These are phyloP conservation scores for Scaptodrosophila latifasciaeformis DNA, from an alignment of 2,888 invertebrate species.

Conservation along the genomic window DNA sequence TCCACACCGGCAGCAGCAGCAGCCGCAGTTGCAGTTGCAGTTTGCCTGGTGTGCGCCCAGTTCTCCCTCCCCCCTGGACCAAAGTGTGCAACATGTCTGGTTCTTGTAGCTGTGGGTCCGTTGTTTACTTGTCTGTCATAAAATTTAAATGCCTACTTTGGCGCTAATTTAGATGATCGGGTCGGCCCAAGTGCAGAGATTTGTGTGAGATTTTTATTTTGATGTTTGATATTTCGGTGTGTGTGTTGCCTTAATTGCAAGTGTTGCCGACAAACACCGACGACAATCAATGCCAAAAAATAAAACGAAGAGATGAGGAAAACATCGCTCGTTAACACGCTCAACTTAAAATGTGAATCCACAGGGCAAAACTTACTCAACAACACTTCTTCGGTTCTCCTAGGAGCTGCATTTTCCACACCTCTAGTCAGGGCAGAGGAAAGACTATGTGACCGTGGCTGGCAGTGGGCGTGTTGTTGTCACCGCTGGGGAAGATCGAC, in stretches of 20 bases:
- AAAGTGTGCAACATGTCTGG: slow-evolving; percentile 1
- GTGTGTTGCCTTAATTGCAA: slow-evolving; percentile 31
- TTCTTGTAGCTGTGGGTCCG: slow-evolving; percentile 13
- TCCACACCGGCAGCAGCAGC: slow-evolving; percentile 14
- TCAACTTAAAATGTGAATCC: not conserved
- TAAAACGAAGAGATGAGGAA: too few species aligned
- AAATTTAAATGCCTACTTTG: slow-evolving; percentile 69
- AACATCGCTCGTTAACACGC: not conserved
- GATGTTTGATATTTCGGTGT: too few species aligned
- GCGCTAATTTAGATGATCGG: slow-evolving; percentile 66
- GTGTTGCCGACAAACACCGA: slow-evolving; percentile 2
- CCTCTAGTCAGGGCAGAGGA: too few species aligned
- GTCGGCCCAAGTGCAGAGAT: slow-evolving; percentile 2
- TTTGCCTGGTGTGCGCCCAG: slow-evolving; percentile 10
- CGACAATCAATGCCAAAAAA: too few species aligned
- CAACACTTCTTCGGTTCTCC: too few species aligned
- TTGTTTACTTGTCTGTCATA: slow-evolving; percentile 63
- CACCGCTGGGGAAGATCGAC: not conserved
- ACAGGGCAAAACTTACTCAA: too few species aligned
- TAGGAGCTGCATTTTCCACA: not conserved
- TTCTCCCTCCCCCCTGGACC: too few species aligned
- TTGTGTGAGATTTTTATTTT: too few species aligned
- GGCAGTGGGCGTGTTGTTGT: not conserved
- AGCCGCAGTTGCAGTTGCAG: slow-evolving; percentile 19
- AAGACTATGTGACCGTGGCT: too few species aligned